Conservation (phyloP, 2,888 invertebrate genomes). For the Drosophila borealis region DNA sequence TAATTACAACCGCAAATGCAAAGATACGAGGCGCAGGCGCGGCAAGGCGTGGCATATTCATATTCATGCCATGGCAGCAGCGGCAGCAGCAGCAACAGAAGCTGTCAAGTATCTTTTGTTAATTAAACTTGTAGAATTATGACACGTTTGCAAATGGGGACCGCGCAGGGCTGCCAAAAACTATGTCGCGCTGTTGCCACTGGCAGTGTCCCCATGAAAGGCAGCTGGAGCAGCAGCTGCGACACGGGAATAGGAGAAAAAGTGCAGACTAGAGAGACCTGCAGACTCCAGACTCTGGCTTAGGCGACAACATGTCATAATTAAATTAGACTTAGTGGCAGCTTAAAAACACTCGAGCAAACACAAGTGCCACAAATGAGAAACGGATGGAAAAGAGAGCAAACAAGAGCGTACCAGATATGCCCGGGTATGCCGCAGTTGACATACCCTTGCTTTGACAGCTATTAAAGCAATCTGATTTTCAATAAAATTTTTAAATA, state of each 20-base stretch:
- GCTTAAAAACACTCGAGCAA: slow-evolving; percentile 73
- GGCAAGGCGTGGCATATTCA: slow-evolving; percentile 57
- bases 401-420: slow-evolving; percentile 3
- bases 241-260: slow-evolving; percentile 4
- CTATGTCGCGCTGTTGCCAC: slow-evolving; percentile 58
- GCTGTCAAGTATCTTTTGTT: slow-evolving; percentile 80
- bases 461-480: not conserved
- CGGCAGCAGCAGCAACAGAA: slow-evolving; percentile 54
- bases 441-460: slow-evolving; percentile 7
- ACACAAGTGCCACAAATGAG: slow-evolving; percentile 47
- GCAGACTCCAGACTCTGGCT: slow-evolving; percentile 23
- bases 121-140: slow-evolving; percentile 80
- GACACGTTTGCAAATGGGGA: slow-evolving; percentile 71
- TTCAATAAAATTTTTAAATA: no score
- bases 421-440: not conserved
- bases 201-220: slow-evolving; percentile 57
- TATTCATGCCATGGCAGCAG: slow-evolving; percentile 64
- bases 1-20: slow-evolving; percentile 74
- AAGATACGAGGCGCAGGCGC: slow-evolving; percentile 4
- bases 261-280: not conserved
- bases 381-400: slow-evolving; percentile 16
- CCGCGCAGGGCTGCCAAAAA: slow-evolving; percentile 45
- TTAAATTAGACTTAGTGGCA: slow-evolving; percentile 78
- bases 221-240: slow-evolving; percentile 42
- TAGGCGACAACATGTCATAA: slow-evolving; percentile 75